phyloP scores from a whole-genome alignment of 2,113 vertebrate species.

The Notothenia coriiceps region DNA sequence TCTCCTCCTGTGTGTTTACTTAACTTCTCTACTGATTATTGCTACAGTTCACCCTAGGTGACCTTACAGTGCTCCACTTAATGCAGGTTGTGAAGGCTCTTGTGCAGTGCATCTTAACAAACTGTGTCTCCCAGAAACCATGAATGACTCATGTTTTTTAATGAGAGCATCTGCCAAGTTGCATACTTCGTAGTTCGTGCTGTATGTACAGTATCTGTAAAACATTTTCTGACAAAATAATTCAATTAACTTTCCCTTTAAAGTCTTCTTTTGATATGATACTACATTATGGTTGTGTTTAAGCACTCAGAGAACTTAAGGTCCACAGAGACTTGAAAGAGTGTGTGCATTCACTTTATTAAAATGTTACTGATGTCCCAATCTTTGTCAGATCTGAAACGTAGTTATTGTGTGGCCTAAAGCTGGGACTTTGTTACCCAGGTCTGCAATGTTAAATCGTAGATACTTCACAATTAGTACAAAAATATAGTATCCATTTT shows the following conservation, averaged over 20 bases:
- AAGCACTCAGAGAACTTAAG: neutral
- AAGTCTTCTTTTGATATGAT: neutral
- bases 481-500: neutral
- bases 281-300: neutral
- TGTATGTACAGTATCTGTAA: neutral
- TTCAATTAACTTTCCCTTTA: neutral
- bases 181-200: neutral
- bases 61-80: neutral
- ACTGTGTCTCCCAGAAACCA: neutral
- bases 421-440: neutral
- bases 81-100: constrained; percentile 16
- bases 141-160: neutral
- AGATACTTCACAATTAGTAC: neutral
- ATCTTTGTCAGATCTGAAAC: neutral
- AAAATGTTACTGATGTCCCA: neutral
- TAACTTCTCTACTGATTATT: constrained; percentile 41
- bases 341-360: neutral
- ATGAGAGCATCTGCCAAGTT: neutral
- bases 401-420: neutral
- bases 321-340: neutral
- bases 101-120: neutral
- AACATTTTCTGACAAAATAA: neutral
- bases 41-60: constrained; percentile 14
- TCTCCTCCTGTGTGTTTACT: constrained; percentile 29
- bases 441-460: neutral